Evolutionary conservation across 1,140 invertebrate genomes (phyloP), one percentile per base, ranked within the genome.

Genomic region (Eciton burchellii): DNA sequence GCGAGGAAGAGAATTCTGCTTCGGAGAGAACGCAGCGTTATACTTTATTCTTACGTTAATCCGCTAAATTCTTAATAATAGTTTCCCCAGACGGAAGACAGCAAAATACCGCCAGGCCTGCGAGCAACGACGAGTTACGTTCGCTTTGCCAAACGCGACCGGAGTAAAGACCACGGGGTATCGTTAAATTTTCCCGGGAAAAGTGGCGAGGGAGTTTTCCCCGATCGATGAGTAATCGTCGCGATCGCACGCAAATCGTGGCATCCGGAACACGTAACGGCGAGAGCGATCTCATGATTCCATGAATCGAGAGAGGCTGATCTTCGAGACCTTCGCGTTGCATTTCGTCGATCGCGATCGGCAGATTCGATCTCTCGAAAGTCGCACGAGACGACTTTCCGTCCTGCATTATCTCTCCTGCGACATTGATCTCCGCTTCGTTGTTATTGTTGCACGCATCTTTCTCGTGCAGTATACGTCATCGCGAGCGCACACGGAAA

Each of bases 51-150:
- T 68, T 70, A 79, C 49, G 49, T 70, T 79, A 79, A 79, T 68
- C 74, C 74, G 24, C 41, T 68, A 77, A 77, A 68, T 68, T 79
- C 74, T 79, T 45, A 79, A 45, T 79, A 70, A 68, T 70, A 70
- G 63, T 79, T 79, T 70, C 12, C 63, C 49, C 41, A 68, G 41
- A 79, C 35, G 47, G 19, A 41, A 52, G 63, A 41, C 45, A 26
- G 63, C 74, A 57, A 79, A 70, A 70, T 77, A 77, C 54, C 21
- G 29, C 21, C 49, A 24, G 24, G 41, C n/a, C 35, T 29, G 63
- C 24, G 9, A 68, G 60, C 16, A 68, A 68, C 16, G 35, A 8
- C 16, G n/a, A 70, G 63, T 79, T 68, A 57, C 63, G 11, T 70
- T 24, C 19, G 21, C 49, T 77, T 77, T 68, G 9, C 24, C 63